phyloP scores from a whole-genome alignment of 2,888 invertebrate genomes.

The Thymelicus lineola region DNA sequence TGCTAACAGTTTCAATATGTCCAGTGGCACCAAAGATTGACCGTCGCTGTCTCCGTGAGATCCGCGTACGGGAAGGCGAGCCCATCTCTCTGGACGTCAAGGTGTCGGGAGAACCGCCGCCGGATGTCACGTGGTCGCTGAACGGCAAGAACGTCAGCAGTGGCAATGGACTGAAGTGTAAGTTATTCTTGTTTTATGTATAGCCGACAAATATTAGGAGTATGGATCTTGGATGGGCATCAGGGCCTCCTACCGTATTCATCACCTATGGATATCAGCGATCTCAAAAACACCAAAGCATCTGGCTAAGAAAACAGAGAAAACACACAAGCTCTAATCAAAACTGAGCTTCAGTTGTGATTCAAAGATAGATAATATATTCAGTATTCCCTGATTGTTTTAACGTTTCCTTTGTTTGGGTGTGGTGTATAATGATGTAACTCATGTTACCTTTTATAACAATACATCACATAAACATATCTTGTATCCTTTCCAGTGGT shows the following conservation, averaged over 20 bases:
- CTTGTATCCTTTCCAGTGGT: conserved; percentile 78
- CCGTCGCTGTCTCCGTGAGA: conserved; percentile 92
- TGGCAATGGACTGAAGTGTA: conserved; percentile 80
- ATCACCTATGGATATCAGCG: too few relatives aligned
- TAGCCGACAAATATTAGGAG: too few relatives aligned
- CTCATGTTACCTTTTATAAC: not conserved
- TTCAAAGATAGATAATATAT: too few relatives aligned
- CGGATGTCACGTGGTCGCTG: conserved; percentile 94
- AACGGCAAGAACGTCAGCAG: conserved; percentile 91
- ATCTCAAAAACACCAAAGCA: too few relatives aligned
- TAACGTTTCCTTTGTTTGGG: too few relatives aligned
- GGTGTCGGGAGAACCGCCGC: conserved; percentile 95
- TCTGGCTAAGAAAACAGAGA: too few relatives aligned
- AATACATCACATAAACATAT: too few relatives aligned
- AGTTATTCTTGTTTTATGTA: conserved; percentile 47
- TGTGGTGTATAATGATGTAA: not conserved
- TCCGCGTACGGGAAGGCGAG: conserved; percentile 96
- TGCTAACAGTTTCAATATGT: conserved; percentile 27
- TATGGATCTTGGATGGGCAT: too few relatives aligned
- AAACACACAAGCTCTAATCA: too few relatives aligned
- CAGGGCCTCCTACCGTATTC: too few relatives aligned
- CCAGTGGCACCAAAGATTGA: conserved; percentile 98
- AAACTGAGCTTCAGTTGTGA: too few relatives aligned
- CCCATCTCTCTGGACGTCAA: conserved; percentile 95
- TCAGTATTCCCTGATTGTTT: too few relatives aligned